Evolutionary conservation across 2,797 vertebrate species (phyloP), one percentile per base, ranked within the genome.

Genomic region (Karalla daura): DNA sequence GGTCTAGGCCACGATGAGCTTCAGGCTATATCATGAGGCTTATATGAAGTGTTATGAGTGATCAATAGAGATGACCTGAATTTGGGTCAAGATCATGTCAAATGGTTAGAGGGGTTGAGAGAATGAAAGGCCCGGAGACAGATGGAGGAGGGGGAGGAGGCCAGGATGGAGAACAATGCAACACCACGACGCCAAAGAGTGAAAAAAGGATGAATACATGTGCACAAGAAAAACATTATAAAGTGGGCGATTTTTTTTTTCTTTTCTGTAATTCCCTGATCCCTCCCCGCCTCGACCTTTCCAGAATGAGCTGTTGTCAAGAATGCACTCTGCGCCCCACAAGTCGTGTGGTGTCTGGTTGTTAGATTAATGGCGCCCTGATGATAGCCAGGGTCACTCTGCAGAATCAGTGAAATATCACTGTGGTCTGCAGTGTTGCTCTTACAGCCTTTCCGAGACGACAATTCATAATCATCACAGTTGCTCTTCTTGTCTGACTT

Each of bases 261-360:
- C 56, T 77, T 58, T 74, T 32, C 58, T 65, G 32, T 47, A 14
- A 15, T 71, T 64, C 50, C 3, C 17, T 27, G 0, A 4, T 36
- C 39, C 53, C 44, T 64, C 44, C 30, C 25, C 53, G 28, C 84
- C 50, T 37, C 84, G 88, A 90, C 91, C 88, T 93, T 91, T 86
- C 84, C 75, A 80, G 82, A 90, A 89, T 70, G 80, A 76, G 60
- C 24, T 64, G 63, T 83, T 90, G 88, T 92, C 88, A 87, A 75
- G 74, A 70, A 69, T 25, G 7, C 28, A 55, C 61, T 53, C 59
- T 62, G 52, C 62, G 47, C 72, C 65, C 40, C 59, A 7, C 1
- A 28, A 69, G 37, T 74, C 14, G 3, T 9, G 39, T 24, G 20
- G 23, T 15, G n/a, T 66, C 65, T 69, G 39, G 32, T 59, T 63